Conservation (phyloP, 2,113 vertebrate genomes). For the Uria aalge region DNA sequence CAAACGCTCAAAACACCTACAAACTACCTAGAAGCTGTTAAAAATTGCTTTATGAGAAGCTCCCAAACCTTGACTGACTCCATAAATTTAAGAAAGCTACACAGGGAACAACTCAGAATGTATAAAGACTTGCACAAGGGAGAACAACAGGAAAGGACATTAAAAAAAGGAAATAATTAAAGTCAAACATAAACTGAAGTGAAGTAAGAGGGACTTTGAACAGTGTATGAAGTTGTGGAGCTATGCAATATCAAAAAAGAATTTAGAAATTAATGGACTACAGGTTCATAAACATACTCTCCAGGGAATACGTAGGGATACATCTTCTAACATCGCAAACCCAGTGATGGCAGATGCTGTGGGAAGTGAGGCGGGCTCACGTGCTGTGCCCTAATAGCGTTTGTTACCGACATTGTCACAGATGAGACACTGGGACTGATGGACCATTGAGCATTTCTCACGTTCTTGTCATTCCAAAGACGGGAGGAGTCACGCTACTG, state of each 20-base stretch:
- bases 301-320: background rate
- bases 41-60: background rate
- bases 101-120: background rate
- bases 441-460: background rate
- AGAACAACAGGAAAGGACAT: background rate
- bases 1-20: no score
- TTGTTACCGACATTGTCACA: background rate
- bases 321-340: background rate
- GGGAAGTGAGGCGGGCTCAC: background rate
- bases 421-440: background rate
- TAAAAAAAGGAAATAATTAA: background rate
- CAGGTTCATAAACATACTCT: background rate
- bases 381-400: accelerated
- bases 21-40: background rate
- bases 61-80: background rate
- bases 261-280: background rate
- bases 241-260: background rate
- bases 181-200: background rate
- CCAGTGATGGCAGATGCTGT: no score
- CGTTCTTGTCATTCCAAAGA: background rate
- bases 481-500: background rate
- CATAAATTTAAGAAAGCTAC: background rate
- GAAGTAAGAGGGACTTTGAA: background rate
- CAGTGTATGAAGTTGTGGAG: background rate
- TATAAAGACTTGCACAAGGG: background rate